Conservation (phyloP, 2,113 vertebrate genomes). For the Nothocercus nigrocapillus region DNA sequence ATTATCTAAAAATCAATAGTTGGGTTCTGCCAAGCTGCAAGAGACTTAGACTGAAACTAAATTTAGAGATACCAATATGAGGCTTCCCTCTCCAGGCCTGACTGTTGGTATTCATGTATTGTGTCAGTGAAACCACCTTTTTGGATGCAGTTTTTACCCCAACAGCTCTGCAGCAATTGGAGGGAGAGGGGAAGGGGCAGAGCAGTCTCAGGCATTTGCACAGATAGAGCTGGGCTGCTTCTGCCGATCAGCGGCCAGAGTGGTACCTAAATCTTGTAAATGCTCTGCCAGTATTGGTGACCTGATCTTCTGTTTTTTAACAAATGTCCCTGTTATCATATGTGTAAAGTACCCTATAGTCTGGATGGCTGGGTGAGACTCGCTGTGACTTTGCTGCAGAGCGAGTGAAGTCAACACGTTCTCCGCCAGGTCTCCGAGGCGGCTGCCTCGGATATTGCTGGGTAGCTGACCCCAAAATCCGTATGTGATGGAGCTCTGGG, state of each 20-base stretch:
- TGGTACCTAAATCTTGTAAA: neutral
- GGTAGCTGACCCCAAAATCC: neutral
- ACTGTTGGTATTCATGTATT: neutral
- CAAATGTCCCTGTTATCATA: fast-evolving
- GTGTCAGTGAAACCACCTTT: neutral
- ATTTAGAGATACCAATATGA: neutral
- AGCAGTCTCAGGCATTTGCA: neutral
- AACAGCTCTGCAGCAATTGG: too few species aligned
- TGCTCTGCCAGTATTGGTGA: neutral
- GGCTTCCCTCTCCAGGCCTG: neutral
- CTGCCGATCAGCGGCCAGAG: fast-evolving
- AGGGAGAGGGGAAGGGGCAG: neutral
- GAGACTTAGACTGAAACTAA: neutral
- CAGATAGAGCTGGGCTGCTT: fast-evolving
- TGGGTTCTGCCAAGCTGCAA: constrained; percentile 8
- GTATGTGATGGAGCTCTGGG: neutral
- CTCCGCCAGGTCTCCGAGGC: neutral
- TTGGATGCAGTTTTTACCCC: fast-evolving
- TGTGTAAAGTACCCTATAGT: fast-evolving
- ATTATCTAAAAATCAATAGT: neutral
- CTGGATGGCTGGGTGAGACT: neutral
- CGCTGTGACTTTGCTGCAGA: neutral
- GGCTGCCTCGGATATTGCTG: neutral
- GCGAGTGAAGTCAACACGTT: fast-evolving
- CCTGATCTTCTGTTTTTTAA: neutral